Conservation (phyloP, 1,140 invertebrate species). For the Pseudoatta argentina region DNA sequence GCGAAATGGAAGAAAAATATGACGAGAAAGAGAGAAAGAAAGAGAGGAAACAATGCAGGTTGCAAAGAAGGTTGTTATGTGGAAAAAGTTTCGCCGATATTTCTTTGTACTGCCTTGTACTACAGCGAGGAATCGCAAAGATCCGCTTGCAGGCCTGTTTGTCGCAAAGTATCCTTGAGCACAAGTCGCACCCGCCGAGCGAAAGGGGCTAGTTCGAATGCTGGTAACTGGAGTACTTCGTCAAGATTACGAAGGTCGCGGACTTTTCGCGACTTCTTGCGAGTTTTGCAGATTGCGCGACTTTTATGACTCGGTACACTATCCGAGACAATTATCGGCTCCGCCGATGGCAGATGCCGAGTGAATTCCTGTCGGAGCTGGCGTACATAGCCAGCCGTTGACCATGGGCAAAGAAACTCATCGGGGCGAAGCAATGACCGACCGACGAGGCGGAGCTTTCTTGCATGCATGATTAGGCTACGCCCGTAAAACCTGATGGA, state of each 20-base stretch:
- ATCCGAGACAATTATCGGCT: conserved; percentile 39
- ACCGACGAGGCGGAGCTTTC: conserved; percentile 64
- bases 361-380: conserved; percentile 27
- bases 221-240: conserved; percentile 32
- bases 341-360: conserved; percentile 10
- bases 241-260: conserved; percentile 32
- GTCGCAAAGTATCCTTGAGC: conserved; percentile 22
- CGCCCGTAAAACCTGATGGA: conserved; percentile 75
- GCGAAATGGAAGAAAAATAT: conserved; percentile 14
- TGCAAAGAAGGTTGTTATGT: neutral
- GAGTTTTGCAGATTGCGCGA: neutral
- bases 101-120: neutral
- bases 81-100: conserved; percentile 20
- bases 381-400: conserved; percentile 29
- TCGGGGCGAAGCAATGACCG: conserved; percentile 47
- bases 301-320: conserved; percentile 8
- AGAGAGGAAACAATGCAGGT: neutral
- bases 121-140: neutral
- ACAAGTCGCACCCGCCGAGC: conserved; percentile 3
- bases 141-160: conserved; percentile 15
- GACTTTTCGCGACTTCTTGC: conserved; percentile 1
- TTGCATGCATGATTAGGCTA: conserved; percentile 74
- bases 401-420: conserved; percentile 61
- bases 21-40: neutral
- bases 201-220: conserved; percentile 21